Percentiles rank a stretch among this genome's conserved stretches.
Evolutionary conservation across 2,888 invertebrate genomes (phyloP).

Genomic region (Drosophila barbarae): DNA sequence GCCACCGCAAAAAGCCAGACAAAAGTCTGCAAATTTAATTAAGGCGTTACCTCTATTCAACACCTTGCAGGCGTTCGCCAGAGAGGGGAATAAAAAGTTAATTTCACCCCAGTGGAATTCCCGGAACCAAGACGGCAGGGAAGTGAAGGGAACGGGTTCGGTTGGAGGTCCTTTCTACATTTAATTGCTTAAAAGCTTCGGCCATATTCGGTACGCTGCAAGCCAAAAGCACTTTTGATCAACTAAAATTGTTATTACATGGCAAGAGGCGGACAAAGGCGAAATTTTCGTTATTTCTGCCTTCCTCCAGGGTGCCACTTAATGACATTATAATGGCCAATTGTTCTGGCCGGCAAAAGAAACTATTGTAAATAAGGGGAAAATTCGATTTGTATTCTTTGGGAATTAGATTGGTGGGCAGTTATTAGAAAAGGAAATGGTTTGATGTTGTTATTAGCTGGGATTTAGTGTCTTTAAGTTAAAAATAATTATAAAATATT

Average conservation of each 20-base stretch:
- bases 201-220: slow-evolving; percentile 28
- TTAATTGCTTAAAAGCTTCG: slow-evolving; percentile 51
- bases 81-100: slow-evolving; percentile 46
- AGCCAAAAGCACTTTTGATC: slow-evolving; percentile 38
- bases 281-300: slow-evolving; percentile 12
- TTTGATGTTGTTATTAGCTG: slow-evolving; percentile 1
- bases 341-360: slow-evolving; percentile 18
- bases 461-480: not conserved
- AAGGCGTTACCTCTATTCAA: slow-evolving; percentile 69
- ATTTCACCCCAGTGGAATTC: slow-evolving; percentile 54
- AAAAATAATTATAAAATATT: not conserved
- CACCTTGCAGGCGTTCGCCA: slow-evolving; percentile 64
- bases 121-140: slow-evolving; percentile 42
- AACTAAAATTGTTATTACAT: slow-evolving; percentile 40
- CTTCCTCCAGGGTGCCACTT: slow-evolving; percentile 36
- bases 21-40: slow-evolving; percentile 67
- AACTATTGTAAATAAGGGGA: slow-evolving; percentile 32
- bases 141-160: not conserved
- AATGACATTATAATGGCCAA: slow-evolving; percentile 67
- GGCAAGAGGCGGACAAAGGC: slow-evolving; percentile 18
- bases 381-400: slow-evolving; percentile 35
- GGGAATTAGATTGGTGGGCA: slow-evolving; percentile 18
- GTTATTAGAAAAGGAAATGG: not conserved
- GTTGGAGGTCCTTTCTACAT: slow-evolving; percentile 31
- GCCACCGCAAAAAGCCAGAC: slow-evolving; percentile 37